Evolutionary conservation across 1,140 invertebrate species (phyloP).

Genomic region (Drosophila mauritiana): DNA sequence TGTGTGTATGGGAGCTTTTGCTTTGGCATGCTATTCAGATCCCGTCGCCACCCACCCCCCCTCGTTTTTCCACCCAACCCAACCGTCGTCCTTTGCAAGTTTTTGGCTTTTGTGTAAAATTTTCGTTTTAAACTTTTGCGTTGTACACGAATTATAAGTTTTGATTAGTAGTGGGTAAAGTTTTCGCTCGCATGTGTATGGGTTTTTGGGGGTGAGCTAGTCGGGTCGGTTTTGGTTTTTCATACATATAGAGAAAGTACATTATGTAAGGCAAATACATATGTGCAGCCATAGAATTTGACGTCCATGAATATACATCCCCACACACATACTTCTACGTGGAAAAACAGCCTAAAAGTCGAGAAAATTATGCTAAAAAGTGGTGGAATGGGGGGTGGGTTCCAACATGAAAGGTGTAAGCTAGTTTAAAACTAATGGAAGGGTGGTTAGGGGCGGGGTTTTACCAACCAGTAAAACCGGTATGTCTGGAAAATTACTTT

Average conservation of each 20-base stretch:
- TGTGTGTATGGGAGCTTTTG: constrained; percentile 51
- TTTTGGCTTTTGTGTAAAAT: constrained; percentile 81
- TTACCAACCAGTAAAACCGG: constrained; percentile 24
- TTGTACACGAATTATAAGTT: constrained; percentile 84
- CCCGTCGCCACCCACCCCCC: constrained; percentile 6
- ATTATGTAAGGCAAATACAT: constrained; percentile 58
- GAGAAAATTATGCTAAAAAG: constrained; percentile 51
- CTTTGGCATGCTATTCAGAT: constrained; percentile 43
- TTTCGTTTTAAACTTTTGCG: constrained; percentile 80
- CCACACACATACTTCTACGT: constrained; percentile 28
- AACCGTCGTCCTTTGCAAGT: constrained; percentile 48
- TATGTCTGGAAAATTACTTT: constrained; percentile 26
- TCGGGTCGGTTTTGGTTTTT: constrained; percentile 3
- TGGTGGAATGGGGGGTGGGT: constrained; percentile 11
- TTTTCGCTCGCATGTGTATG: constrained; percentile 60
- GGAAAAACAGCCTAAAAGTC: constrained; percentile 62
- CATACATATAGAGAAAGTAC: constrained; percentile 12
- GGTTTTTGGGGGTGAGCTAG: constrained; percentile 14
- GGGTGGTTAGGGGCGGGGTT: constrained; percentile 14
- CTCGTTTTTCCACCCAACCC: not conserved
- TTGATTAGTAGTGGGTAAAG: constrained; percentile 82
- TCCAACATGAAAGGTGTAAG: constrained; percentile 32
- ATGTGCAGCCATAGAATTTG: constrained; percentile 68
- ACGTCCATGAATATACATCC: constrained; percentile 46
- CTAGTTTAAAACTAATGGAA: constrained; percentile 43